Conservation (phyloP, 2,797 vertebrate genomes). For the Rhinella marina region DNA sequence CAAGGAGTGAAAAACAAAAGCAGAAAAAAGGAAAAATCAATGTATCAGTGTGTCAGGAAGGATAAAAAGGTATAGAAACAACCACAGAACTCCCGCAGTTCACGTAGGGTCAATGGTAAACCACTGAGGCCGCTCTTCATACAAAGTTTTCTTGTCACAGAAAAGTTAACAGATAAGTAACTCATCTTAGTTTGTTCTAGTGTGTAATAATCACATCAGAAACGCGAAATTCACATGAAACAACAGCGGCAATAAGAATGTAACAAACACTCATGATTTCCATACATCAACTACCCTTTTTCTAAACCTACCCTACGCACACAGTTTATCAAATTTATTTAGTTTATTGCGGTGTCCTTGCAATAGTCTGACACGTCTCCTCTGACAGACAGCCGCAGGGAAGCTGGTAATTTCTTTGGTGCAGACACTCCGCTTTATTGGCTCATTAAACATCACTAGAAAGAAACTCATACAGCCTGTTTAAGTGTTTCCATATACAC, state of each 20-base stretch:
- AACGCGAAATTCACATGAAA: not conserved
- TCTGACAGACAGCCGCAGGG: constrained; percentile 32
- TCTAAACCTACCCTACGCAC: not conserved
- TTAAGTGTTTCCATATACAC: constrained; percentile 42
- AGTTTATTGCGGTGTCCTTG: constrained; percentile 20
- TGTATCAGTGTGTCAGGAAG: no score
- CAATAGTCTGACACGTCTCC: constrained; percentile 2
- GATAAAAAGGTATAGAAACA: no score
- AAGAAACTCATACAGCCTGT: constrained; percentile 38
- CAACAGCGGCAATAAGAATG: not conserved
- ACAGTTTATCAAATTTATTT: constrained; percentile 35
- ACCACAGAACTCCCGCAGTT: no score
- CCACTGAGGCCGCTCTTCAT: no score
- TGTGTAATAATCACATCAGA: not conserved
- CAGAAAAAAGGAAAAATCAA: no score
- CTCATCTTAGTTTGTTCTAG: not conserved
- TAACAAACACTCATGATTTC: not conserved
- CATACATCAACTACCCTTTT: not conserved
- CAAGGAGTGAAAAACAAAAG: no score
- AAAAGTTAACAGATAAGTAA: not conserved
- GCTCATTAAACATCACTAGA: constrained; percentile 56
- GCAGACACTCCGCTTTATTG: constrained; percentile 48
- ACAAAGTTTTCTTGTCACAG: not conserved
- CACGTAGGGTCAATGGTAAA: no score
- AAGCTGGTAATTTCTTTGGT: constrained; percentile 52